phyloP scores from a whole-genome alignment of 2,113 vertebrate species.

The Oncorhynchus mykiss region DNA sequence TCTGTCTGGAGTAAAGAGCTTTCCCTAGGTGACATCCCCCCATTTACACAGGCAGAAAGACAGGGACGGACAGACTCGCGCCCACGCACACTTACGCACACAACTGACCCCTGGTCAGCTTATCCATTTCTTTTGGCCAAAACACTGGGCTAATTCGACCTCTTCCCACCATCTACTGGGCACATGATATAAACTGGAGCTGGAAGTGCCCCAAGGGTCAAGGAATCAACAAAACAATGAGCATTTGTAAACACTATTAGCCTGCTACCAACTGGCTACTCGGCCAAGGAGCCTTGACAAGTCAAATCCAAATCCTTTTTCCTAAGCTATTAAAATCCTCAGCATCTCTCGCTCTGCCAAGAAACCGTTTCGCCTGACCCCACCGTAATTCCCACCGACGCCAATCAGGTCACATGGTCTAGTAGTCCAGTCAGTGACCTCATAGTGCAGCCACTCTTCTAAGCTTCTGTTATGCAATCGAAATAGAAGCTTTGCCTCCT shows the following conservation, averaged over 20 bases:
- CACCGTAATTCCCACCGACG: conserved; percentile 46
- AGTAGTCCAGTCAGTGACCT: conserved; percentile 46
- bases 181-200: too few relatives aligned
- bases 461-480: conserved; percentile 9
- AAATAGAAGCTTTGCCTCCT: conserved; percentile 12
- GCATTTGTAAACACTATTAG: background rate
- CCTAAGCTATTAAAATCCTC: conserved; percentile 38
- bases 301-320: conserved; percentile 35
- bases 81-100: background rate
- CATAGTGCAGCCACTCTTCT: conserved; percentile 51
- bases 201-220: background rate
- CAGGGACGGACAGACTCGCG: too few relatives aligned
- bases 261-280: conserved; percentile 2
- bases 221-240: background rate
- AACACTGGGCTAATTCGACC: background rate
- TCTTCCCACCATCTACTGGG: background rate
- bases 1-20: background rate
- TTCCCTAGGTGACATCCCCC: background rate
- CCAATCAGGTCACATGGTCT: conserved; percentile 41
- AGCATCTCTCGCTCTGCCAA: conserved; percentile 40
- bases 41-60: background rate
- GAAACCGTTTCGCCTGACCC: conserved; percentile 49
- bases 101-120: too few relatives aligned
- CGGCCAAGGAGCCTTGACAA: conserved; percentile 4
- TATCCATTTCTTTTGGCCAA: background rate